These are phyloP conservation scores for Myiozetetes cayanensis DNA, from an alignment of 2,113 vertebrate species.

Conservation along the genomic window DNA sequence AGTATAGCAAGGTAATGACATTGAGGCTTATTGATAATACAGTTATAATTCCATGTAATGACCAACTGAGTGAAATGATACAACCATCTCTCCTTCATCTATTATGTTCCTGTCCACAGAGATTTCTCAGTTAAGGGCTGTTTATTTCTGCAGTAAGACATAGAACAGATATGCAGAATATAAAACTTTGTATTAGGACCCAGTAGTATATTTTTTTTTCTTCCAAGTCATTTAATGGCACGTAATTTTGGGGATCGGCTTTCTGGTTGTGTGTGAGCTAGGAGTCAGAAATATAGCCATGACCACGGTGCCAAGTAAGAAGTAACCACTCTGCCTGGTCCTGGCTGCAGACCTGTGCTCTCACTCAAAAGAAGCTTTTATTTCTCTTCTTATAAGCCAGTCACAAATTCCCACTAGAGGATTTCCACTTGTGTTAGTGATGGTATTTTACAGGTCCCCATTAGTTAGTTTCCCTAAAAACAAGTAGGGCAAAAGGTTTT, in stretches of 20 bases:
- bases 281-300: not conserved
- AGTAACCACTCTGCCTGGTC: not conserved
- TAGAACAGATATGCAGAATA: slow-evolving; percentile 56
- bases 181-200: slow-evolving; percentile 43
- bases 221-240: not conserved
- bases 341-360: not conserved
- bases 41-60: slow-evolving; percentile 50
- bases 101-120: slow-evolving; percentile 32
- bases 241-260: slow-evolving; percentile 36
- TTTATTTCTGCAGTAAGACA: slow-evolving; percentile 63
- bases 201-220: not conserved
- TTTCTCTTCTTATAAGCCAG: not conserved
- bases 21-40: slow-evolving; percentile 55
- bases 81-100: slow-evolving; percentile 46
- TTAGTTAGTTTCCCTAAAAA: not conserved
- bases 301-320: not conserved
- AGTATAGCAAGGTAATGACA: slow-evolving; percentile 16
- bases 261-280: not conserved
- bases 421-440: not conserved
- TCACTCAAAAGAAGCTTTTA: not conserved
- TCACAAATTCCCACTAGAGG: not conserved
- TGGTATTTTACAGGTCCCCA: not conserved
- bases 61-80: slow-evolving; percentile 43
- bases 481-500: not conserved
- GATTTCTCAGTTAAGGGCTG: slow-evolving; percentile 48